These are phyloP conservation scores for Diplodus sargus DNA, from an alignment of 2,797 vertebrate species.

Conservation along the genomic window DNA sequence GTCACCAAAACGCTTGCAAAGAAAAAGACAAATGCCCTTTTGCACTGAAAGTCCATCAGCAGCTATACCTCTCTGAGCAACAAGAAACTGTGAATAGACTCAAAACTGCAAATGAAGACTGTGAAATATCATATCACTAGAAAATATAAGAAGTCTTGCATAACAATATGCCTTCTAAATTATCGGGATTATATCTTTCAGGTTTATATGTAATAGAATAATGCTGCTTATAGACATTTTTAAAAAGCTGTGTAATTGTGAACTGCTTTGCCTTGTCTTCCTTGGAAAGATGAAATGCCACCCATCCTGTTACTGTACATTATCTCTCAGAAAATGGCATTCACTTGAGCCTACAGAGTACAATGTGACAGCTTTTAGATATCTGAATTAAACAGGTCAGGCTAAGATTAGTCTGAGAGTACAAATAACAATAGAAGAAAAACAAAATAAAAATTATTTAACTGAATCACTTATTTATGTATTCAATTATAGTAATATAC, in stretches of 20 bases:
- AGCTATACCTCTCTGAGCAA: neutral
- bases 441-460: too few relatives aligned
- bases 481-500: too few relatives aligned
- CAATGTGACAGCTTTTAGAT: neutral
- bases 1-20: neutral
- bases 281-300: neutral
- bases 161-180: neutral
- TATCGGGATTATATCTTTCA: neutral
- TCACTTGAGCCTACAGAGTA: neutral
- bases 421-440: too few relatives aligned
- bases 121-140: neutral
- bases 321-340: neutral
- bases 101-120: slow-evolving; percentile 3
- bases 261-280: neutral
- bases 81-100: neutral
- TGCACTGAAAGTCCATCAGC: neutral
- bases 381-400: neutral
- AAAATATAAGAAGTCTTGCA: neutral
- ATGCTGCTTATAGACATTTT: too few relatives aligned
- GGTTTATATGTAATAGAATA: neutral
- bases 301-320: neutral
- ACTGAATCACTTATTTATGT: too few relatives aligned
- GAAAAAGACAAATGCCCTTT: neutral
- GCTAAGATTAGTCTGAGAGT: neutral
- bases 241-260: neutral